Base-by-base conservation (phyloP, 2,113 vertebrate genomes). In the Eclectus roratus region DNA sequence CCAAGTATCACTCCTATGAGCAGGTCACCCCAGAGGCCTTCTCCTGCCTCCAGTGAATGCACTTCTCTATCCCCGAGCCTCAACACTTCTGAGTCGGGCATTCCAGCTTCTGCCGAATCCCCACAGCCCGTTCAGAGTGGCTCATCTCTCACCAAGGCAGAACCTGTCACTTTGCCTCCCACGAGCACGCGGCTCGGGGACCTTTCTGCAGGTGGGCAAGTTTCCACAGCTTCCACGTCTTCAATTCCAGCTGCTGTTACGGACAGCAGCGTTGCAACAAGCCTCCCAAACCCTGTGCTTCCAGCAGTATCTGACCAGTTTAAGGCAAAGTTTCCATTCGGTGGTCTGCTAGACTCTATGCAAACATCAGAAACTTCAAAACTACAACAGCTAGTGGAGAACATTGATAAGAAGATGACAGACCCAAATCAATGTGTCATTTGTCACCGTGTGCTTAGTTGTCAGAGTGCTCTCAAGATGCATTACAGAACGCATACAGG, bases 281-380 rank as follows among this genome's bases (percentile, higher is more conserved):
- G 98, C 81, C 96, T 98, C 79, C 97, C 98, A 85, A 99, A 98
- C 97, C 98, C 99, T 6, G 97, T 99, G 89, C 98, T 99, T 80
- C 98, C 99, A 37, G 98, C 98, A 78, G 97, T 98, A 80, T 98
- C 99, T 17, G 99, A 99, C 79, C 99, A 99, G 93, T 99, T 99
- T 95, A 99, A 99, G 96, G 99, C 99, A 80, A 99, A 99, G 95
- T 99, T 99, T 94, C 99, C 99, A 13, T 99, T 99, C 14, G 99
- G 99, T 35, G 99, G 99, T 93, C 99, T 99, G 91, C 98, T 99
- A 52, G 99, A 99, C 98, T 99, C 99, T 98, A 99, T 99, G 99
- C 99, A 99, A 98, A 99, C 99, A 2, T 99, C 99, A 76, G 99
- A 99, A 97, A 99, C 99, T 96, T 99, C 99, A 84, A 99, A 99